Evolutionary conservation across 2,797 vertebrate genomes (phyloP).

Genomic region (Kryptolebias ocellatus): DNA sequence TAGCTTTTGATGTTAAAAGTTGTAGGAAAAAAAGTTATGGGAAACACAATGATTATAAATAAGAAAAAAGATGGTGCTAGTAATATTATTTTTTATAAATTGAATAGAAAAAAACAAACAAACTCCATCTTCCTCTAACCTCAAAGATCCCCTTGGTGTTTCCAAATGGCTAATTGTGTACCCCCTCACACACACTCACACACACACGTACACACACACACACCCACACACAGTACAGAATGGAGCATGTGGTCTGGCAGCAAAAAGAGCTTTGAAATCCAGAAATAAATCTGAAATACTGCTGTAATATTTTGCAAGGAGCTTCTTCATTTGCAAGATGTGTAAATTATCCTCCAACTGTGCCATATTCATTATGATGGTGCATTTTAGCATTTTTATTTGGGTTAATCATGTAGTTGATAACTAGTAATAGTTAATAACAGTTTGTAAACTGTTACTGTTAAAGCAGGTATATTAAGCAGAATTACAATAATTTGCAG

Average conservation of each 20-base stretch:
- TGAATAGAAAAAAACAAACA: slow-evolving; percentile 40
- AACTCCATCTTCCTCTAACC: slow-evolving; percentile 18
- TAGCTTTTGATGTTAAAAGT: no score
- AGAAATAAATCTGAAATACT: slow-evolving; percentile 26
- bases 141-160: slow-evolving; percentile 35
- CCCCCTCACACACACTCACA: slow-evolving; percentile 13
- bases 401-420: neutral
- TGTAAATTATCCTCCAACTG: neutral
- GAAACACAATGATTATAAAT: no score
- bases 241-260: slow-evolving; percentile 53
- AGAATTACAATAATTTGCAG: no score
- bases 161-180: slow-evolving; percentile 35
- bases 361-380: neutral
- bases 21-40: neutral
- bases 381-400: neutral
- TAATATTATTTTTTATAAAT: slow-evolving; percentile 40
- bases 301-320: slow-evolving; percentile 14
- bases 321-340: neutral
- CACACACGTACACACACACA: no score
- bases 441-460: no score
- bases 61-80: no score
- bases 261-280: slow-evolving; percentile 31
- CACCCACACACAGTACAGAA: slow-evolving; percentile 49
- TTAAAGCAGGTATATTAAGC: no score
- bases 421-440: no score